phyloP scores from a whole-genome alignment of 2,888 invertebrate species.

The Eupithecia subfuscata region DNA sequence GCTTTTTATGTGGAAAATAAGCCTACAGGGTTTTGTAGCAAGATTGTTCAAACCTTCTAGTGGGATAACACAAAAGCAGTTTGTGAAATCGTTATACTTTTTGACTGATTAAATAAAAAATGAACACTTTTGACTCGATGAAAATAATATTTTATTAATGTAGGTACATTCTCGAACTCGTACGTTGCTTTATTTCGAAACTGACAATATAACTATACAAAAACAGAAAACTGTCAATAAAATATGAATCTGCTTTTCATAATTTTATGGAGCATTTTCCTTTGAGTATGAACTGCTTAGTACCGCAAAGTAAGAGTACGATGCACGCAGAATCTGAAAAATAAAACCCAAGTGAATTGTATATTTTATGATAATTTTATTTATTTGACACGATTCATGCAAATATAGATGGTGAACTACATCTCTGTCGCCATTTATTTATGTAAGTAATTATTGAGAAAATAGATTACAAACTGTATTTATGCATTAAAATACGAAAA shows the following conservation, averaged over 20 bases:
- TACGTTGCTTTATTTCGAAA: too few species aligned
- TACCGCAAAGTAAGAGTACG: neutral
- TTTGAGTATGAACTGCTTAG: neutral
- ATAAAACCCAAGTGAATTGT: neutral
- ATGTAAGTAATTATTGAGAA: too few species aligned
- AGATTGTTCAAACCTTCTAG: neutral
- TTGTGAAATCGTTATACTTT: neutral
- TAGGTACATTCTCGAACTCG: too few species aligned
- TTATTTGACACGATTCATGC: too few species aligned
- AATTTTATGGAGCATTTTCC: neutral
- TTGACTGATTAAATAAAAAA: neutral
- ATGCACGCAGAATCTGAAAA: conserved; percentile 4
- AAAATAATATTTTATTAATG: neutral
- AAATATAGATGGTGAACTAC: too few species aligned
- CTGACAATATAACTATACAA: too few species aligned
- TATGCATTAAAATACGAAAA: too few species aligned
- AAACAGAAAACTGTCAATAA: neutral
- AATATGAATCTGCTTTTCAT: neutral
- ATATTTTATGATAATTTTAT: neutral
- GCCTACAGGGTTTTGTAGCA: neutral
- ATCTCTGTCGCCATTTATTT: too few species aligned
- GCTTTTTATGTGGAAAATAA: neutral
- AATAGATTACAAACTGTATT: too few species aligned
- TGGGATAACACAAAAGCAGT: neutral
- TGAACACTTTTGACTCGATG: neutral